Evolutionary conservation across 1,140 invertebrate genomes (phyloP).

Genomic region (Tetramorium alpestre): DNA sequence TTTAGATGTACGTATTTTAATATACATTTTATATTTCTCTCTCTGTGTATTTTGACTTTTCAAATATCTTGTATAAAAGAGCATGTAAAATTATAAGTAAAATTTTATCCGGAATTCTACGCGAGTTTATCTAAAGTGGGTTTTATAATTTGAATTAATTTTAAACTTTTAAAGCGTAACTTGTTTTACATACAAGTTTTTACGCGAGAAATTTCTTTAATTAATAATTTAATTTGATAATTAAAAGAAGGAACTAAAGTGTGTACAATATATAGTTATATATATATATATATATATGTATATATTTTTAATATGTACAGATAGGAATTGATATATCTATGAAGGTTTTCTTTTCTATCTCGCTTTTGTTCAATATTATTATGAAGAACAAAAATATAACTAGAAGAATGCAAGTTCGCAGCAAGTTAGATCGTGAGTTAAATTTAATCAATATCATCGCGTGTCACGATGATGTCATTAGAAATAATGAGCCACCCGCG

Average conservation of each 20-base stretch:
- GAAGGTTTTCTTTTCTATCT: background rate
- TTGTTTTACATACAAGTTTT: background rate
- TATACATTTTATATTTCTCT: background rate
- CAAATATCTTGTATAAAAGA: background rate
- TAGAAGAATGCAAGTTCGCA: background rate
- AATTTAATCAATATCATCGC: constrained; percentile 32
- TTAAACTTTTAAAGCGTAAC: background rate
- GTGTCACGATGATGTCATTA: constrained; percentile 25
- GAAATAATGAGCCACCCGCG: constrained; percentile 8
- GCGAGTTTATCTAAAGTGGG: background rate
- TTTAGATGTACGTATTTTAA: background rate
- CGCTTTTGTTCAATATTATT: background rate
- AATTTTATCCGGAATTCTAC: background rate
- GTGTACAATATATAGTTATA: too few species aligned
- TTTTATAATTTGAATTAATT: background rate
- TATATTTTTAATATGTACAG: background rate
- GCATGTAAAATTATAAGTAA: background rate
- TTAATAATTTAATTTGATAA: background rate
- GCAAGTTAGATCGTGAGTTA: constrained; percentile 8
- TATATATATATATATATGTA: too few species aligned
- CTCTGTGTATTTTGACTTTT: background rate
- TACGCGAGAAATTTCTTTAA: background rate
- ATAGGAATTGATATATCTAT: background rate
- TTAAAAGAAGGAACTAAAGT: background rate
- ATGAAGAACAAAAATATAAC: background rate